phyloP scores from a whole-genome alignment of 1,140 invertebrate genomes.

The Brachionus paranguensis region DNA sequence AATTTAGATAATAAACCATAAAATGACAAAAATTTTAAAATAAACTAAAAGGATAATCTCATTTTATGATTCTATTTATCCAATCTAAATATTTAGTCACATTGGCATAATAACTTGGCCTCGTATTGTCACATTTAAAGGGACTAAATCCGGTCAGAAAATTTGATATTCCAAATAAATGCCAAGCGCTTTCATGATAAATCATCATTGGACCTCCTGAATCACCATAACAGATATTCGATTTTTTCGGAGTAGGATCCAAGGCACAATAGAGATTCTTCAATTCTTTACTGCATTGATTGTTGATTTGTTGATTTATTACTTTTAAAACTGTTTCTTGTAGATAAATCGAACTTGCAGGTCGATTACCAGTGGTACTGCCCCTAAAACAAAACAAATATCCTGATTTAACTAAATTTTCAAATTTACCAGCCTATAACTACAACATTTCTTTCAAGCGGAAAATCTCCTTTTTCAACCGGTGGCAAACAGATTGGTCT shows the following conservation, averaged over 20 bases:
- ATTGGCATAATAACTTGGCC: background rate
- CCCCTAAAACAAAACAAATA: background rate
- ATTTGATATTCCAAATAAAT: conserved; percentile 2
- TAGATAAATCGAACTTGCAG: background rate
- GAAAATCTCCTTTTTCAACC: background rate
- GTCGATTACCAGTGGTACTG: background rate
- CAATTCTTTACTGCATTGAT: background rate
- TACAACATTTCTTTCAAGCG: background rate
- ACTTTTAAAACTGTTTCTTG: conserved; percentile 6
- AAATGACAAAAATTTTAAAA: background rate
- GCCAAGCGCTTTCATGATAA: background rate
- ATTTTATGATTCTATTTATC: background rate
- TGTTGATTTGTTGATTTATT: background rate
- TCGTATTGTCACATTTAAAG: background rate
- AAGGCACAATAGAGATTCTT: background rate
- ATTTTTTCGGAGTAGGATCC: background rate
- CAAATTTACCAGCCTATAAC: conserved; percentile 18
- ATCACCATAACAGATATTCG: conserved; percentile 32
- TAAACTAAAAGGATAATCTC: background rate
- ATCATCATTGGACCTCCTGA: conserved; percentile 37
- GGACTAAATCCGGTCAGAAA: background rate
- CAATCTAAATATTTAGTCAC: background rate
- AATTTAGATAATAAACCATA: background rate
- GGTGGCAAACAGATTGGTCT: background rate
- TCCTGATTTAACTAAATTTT: background rate